A percentile compares a stretch with the other conserved stretches of the same genome.
Evolutionary conservation across 2,888 invertebrate species (phyloP).

Genomic region (Stenodema calcarata): DNA sequence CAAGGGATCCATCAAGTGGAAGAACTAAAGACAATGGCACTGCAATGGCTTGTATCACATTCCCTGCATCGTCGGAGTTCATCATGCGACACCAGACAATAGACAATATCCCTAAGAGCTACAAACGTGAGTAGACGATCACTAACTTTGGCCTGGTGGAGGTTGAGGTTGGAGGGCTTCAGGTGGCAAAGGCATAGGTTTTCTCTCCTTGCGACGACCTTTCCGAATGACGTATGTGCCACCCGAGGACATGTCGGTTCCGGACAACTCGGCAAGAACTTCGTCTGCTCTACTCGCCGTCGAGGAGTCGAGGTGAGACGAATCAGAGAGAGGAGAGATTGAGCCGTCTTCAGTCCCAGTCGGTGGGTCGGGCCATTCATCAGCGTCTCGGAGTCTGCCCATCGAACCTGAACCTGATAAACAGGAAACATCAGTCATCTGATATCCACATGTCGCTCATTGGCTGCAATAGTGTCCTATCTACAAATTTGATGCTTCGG

Average conservation of each 20-base stretch:
- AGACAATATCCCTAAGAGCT: no score
- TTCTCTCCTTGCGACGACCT: conserved; percentile 71
- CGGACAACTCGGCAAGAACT: conserved; percentile 59
- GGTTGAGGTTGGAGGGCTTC: conserved; percentile 38
- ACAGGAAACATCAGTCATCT: neutral
- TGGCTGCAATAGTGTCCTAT: neutral
- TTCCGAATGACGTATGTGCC: conserved; percentile 84
- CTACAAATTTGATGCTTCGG: no score
- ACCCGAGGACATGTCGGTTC: conserved; percentile 66
- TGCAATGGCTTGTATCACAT: no score
- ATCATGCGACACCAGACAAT: no score
- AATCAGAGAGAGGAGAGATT: conserved; percentile 67
- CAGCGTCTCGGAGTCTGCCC: conserved; percentile 72
- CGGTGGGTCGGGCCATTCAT: conserved; percentile 79
- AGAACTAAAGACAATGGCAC: no score
- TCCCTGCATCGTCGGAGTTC: no score
- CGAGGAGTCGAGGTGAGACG: conserved; percentile 57
- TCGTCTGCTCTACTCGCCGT: conserved; percentile 53
- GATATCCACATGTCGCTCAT: neutral
- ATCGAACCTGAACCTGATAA: conserved; percentile 74
- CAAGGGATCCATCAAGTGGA: no score
- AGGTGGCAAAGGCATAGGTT: conserved; percentile 64
- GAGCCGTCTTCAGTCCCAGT: conserved; percentile 73
- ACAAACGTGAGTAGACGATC: no score
- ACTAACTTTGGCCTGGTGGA: neutral